Evolutionary conservation across 2,797 vertebrate species (phyloP), one percentile per base, ranked within the genome.

Genomic region (Chiroxiphia lanceolata): DNA sequence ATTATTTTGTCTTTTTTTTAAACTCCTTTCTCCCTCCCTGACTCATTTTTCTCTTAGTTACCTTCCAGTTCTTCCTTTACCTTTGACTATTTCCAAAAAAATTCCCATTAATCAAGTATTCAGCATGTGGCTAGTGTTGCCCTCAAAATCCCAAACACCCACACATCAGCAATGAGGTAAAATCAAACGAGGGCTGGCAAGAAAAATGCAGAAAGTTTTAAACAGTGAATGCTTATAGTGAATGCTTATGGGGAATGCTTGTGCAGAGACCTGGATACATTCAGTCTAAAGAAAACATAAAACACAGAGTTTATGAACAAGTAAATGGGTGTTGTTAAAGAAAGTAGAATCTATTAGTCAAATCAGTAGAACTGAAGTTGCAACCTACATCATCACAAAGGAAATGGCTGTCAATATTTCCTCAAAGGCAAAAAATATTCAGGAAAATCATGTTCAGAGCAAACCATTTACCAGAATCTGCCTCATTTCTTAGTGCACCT

Each of bases 1-100:
- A 67, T n/a, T 45, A 1, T 53, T 69, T 77, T 6, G 1, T 25
- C 3, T 3, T 33, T 22, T 20, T 1, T 1, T 8, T n/a, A n/a
- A 3, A 4, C 22, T 56, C 11, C 16, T 70, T 72, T 72, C 13
- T 48, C 5, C 11, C 51, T 60, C 25, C 13, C 10, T 0, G 2
- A 15, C 3, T 33, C 1, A 8, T 68, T 77, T 85, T 3, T 69
- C 3, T 74, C 42, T 45, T 44, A 34, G 6, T 64, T 51, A 65
- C 17, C 15, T 26, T 63, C 20, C 23, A 64, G 4, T 59, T 70
- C 22, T 93, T 87, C n/a, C 16, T 70, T 74, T 63, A 36, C 4
- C 3, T 76, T 19, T 45, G 21, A 33, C 44, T 83, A 44, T 42
- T 83, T 57, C 14, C 8, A 3, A 0, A 0, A 31, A 42, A 78